Evolutionary conservation across 2,797 vertebrate genomes (phyloP), one percentile per base, ranked within the genome.

Genomic region (Danio tinwini): DNA sequence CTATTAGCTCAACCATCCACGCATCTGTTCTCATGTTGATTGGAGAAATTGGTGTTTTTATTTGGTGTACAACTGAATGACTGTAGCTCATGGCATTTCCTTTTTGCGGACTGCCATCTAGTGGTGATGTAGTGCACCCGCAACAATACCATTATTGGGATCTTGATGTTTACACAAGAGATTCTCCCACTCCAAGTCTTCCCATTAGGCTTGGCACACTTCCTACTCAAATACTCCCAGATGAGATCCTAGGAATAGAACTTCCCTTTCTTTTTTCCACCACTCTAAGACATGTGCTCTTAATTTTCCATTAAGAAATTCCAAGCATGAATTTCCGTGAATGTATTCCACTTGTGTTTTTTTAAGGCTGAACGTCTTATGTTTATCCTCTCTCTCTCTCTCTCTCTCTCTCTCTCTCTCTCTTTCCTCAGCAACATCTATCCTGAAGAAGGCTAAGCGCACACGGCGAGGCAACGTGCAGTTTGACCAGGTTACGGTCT

Each of bases 401-500:
- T 59, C 76, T 17, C 65, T 52, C 11, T 29, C n/a, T n/a, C n/a
- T n/a, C 29, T 29, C 1, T 29, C 16, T 67, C 44, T 59, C 5
- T 16, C 29, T 71, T 61, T 56, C 77, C 17, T 3, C 88, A 99
- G 98, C 95, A 3, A 93, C 88, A 0, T 97, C 98, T 78, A 98
- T 99, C 89, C 92, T 98, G 85, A 99, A 97, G 92, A 96, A 95
- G 85, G 89, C 93, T 82, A 97, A 95, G 76, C 89, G 94, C 50
- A 83, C 91, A 0, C 94, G 94, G 65, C 92, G 94, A n/a, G 92
- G 94, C 84, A 95, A 92, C 0, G 96, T 99, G 61, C 93, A 95
- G 76, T 99, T 99, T 19, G 93, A 96, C 88, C 95, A 95, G 88
- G 96, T 98, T 88, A 96, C 94, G 0, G 97, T 99, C 84, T 99